Percentiles rank a stretch among this genome's conserved stretches.
These are phyloP conservation scores for Microctonus brassicae DNA, from an alignment of 2,888 invertebrate species.

Conservation along the genomic window DNA sequence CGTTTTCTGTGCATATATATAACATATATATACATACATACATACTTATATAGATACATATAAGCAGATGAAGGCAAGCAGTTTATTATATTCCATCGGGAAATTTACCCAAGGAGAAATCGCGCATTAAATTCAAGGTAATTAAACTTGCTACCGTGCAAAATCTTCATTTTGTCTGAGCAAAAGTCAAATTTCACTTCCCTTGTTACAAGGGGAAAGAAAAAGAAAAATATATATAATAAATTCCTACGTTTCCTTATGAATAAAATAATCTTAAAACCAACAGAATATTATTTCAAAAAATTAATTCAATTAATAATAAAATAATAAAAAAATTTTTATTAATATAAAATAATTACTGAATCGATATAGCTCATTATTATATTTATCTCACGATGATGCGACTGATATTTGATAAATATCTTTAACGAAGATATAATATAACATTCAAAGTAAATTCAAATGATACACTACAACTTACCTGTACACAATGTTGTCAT, in stretches of 20 bases:
- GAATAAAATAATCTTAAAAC: too few relatives aligned
- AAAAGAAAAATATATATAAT: not conserved
- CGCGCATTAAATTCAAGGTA: constrained; percentile 42
- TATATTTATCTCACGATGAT: not conserved
- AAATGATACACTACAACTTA: constrained; percentile 1
- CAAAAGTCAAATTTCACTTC: constrained; percentile 24
- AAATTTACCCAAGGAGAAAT: constrained; percentile 43
- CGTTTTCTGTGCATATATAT: not conserved
- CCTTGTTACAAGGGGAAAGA: not conserved
- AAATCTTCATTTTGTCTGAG: not conserved
- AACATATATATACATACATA: not conserved
- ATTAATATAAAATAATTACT: too few relatives aligned
- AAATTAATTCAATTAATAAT: too few relatives aligned
- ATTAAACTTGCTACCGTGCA: constrained; percentile 34
- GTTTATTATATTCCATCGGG: constrained; percentile 48
- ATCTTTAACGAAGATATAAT: constrained; percentile 9
- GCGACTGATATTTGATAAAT: not conserved
- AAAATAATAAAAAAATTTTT: too few relatives aligned
- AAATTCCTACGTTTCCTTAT: too few relatives aligned
- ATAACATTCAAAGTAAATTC: constrained; percentile 1
- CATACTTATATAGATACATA: too few relatives aligned
- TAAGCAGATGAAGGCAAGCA: constrained; percentile 34
- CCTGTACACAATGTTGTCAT: not conserved
- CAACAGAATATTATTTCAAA: not conserved
- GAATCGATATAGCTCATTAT: not conserved